Conservation (phyloP, 2,888 invertebrate species). For the Tortricodes alternella region DNA sequence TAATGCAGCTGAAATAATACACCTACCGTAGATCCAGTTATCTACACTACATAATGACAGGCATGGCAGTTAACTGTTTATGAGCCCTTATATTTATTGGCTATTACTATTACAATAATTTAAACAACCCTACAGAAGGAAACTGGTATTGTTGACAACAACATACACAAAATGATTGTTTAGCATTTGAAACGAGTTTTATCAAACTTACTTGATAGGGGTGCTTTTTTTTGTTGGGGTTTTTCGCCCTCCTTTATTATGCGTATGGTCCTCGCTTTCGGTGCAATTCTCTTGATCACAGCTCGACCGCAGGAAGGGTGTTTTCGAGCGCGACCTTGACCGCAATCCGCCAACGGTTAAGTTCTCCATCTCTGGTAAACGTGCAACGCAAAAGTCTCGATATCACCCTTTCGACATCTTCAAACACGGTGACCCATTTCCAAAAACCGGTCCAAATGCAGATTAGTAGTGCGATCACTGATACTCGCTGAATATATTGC, state of each 20-base stretch:
- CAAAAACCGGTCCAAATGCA: slow-evolving; percentile 45
- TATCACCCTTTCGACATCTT: slow-evolving; percentile 48
- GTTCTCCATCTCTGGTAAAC: slow-evolving; percentile 62
- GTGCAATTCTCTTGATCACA: slow-evolving; percentile 83
- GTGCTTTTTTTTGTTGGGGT: slow-evolving; percentile 75
- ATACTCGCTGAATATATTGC: slow-evolving; percentile 59
- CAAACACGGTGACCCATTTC: slow-evolving; percentile 46
- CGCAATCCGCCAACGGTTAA: slow-evolving; percentile 80
- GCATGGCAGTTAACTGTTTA: background rate
- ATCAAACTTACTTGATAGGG: slow-evolving; percentile 72
- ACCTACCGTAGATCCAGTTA: slow-evolving; percentile 19
- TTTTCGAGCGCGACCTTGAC: slow-evolving; percentile 87
- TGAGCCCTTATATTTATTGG: too few relatives aligned
- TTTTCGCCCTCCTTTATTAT: slow-evolving; percentile 76
- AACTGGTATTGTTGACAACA: too few relatives aligned
- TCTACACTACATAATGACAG: slow-evolving; percentile 3
- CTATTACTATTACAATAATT: background rate
- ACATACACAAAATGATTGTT: too few relatives aligned
- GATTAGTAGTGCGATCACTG: slow-evolving; percentile 50
- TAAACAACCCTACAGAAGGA: too few relatives aligned
- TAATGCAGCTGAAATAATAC: slow-evolving; percentile 32
- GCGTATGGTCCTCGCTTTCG: slow-evolving; percentile 77
- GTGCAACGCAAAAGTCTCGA: slow-evolving; percentile 33
- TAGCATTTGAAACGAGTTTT: background rate
- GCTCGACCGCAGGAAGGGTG: slow-evolving; percentile 84